These are phyloP conservation scores for Nasonovia ribisnigri DNA, from an alignment of 2,888 invertebrate species.

Conservation along the genomic window DNA sequence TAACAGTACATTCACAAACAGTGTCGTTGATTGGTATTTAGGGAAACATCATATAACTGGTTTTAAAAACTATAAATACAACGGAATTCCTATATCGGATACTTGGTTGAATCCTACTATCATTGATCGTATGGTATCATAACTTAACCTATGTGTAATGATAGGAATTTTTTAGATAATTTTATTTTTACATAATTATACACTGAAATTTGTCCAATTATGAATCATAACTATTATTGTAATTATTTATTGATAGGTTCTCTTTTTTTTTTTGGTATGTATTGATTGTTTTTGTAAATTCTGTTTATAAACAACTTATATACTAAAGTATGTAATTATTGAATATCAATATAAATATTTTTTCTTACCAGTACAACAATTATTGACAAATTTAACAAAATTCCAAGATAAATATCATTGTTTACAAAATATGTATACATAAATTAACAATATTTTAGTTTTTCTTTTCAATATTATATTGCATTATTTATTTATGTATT, in stretches of 20 bases:
- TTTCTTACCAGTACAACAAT: not conserved
- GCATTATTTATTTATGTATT: not conserved
- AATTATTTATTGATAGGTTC: not conserved
- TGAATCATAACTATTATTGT: not conserved
- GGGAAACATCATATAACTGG: constrained; percentile 46
- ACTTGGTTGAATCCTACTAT: constrained; percentile 57
- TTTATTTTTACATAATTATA: constrained; percentile 26
- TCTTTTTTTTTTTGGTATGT: not conserved
- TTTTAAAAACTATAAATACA: constrained; percentile 59
- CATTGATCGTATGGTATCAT: constrained; percentile 1
- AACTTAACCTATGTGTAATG: not conserved
- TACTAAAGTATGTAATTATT: not conserved
- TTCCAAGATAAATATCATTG: not conserved
- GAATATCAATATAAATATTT: not conserved
- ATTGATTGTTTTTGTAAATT: not conserved
- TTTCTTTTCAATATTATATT: not conserved
- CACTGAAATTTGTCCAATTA: not conserved
- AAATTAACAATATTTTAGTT: not conserved
- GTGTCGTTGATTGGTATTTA: constrained; percentile 55
- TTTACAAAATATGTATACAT: not conserved
- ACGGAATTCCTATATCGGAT: constrained; percentile 57
- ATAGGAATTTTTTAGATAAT: not conserved
- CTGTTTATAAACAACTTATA: not conserved
- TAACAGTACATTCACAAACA: not conserved
- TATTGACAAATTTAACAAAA: not conserved